These are phyloP conservation scores for Synergus gifuensis DNA, from an alignment of 2,888 invertebrate species.

Conservation along the genomic window DNA sequence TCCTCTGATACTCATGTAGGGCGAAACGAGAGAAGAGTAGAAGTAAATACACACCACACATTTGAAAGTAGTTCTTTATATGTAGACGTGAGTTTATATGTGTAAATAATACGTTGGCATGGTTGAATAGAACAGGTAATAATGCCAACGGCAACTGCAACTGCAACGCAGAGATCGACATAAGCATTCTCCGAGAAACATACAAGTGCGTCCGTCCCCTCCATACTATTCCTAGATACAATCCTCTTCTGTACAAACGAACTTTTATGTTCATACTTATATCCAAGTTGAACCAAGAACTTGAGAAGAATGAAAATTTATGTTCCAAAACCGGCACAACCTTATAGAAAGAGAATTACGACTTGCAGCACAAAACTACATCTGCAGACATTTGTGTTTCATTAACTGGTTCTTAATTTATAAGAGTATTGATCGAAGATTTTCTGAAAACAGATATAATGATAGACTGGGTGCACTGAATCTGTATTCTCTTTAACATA, in stretches of 20 bases:
- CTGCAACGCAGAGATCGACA: slow-evolving; percentile 3
- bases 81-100: background rate
- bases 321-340: background rate
- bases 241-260: slow-evolving; percentile 9
- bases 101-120: background rate
- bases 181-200: slow-evolving; percentile 26
- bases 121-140: slow-evolving; percentile 11
- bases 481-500: background rate
- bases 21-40: background rate
- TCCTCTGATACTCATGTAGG: background rate
- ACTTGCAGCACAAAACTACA: background rate
- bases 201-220: slow-evolving; percentile 29
- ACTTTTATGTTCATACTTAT: slow-evolving; percentile 38
- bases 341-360: slow-evolving; percentile 1
- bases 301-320: slow-evolving; percentile 7
- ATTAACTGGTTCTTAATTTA: background rate
- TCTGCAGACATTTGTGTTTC: background rate
- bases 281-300: slow-evolving; percentile 25
- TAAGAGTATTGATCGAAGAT: background rate
- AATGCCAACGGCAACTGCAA: slow-evolving; percentile 12
- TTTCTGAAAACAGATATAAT: background rate
- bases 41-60: background rate
- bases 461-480: too few species aligned
- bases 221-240: slow-evolving; percentile 6
- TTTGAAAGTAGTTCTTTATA: background rate